Evolutionary conservation across 2,797 vertebrate genomes (phyloP).

Genomic region (Xenentodon cancila): DNA sequence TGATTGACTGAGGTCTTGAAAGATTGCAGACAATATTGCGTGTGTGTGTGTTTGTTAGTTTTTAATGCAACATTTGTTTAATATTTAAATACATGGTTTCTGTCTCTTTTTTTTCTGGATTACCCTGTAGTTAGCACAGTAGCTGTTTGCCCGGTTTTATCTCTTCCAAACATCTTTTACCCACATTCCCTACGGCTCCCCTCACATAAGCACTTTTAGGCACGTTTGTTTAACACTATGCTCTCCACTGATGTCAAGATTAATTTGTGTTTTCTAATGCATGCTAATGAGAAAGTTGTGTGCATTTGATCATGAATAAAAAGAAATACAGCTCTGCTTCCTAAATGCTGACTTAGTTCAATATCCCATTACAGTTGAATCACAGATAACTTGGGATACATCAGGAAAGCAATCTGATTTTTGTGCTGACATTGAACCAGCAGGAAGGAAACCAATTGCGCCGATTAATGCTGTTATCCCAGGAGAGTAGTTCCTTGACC

Average conservation of each 20-base stretch:
- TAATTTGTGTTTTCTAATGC: slow-evolving; percentile 82
- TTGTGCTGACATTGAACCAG: slow-evolving; percentile 89
- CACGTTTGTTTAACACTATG: slow-evolving; percentile 69
- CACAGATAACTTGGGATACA: slow-evolving; percentile 84
- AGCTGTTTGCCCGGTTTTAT: background rate
- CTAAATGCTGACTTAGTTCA: slow-evolving; percentile 85
- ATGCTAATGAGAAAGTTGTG: slow-evolving; percentile 87
- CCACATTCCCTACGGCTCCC: slow-evolving; percentile 4
- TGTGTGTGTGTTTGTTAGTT: slow-evolving; percentile 7
- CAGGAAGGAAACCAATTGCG: slow-evolving; percentile 85
- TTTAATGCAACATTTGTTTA: slow-evolving; percentile 52
- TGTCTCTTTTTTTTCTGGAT: background rate
- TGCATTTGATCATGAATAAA: slow-evolving; percentile 85
- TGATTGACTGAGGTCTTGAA: slow-evolving; percentile 51
- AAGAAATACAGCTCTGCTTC: slow-evolving; percentile 84
- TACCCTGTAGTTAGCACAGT: slow-evolving; percentile 7
- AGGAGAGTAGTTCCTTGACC: slow-evolving; percentile 69
- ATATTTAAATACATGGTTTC: slow-evolving; percentile 40
- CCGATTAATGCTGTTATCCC: slow-evolving; percentile 84
- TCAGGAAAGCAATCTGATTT: slow-evolving; percentile 89
- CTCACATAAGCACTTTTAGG: slow-evolving; percentile 16
- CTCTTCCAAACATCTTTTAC: slow-evolving; percentile 39
- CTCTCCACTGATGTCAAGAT: slow-evolving; percentile 73
- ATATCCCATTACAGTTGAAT: slow-evolving; percentile 90
- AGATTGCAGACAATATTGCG: slow-evolving; percentile 52